Evolutionary conservation across 92 coral and sea anemone species (phyloP), one percentile per base, ranked within the genome.

Genomic region (Palythoa caribaeorum): DNA sequence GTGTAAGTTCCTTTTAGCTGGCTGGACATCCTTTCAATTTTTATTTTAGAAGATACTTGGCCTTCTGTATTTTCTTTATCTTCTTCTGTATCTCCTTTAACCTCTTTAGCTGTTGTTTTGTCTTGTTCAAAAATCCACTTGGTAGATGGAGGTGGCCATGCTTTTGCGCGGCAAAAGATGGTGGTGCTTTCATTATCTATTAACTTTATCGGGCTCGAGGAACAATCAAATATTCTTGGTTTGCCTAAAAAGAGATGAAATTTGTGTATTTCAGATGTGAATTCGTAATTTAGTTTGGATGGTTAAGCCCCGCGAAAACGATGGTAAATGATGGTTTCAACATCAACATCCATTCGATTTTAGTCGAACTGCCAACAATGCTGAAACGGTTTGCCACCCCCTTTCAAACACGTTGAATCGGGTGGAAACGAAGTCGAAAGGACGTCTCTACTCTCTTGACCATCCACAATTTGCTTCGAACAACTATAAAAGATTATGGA

Each of bases 1-100:
- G 38, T 21, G 48, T 81, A 81, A 12, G 75, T 38, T n/a, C 86
- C 86, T 66, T 81, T 59, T 12, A 63, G 35, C 60, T 81, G 59
- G 5, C 40, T n/a, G 9, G 86, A 81, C 86, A 81, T 81, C 7
- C 28, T 81, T 12, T 44, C 38, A 14, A 81, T 81, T 47, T 9
- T 20, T 28, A 65, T 9, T 21, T 37, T 15, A 35, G 62, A 81
- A 65, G 6, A 20, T 47, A 50, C 47, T 13, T 48, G 76, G 16
- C 6, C 7, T 9, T 65, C 50, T 44, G 12, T 15, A 28, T 69
- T 5, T 50, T 28, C 28, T 28, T 28, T 28, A 28, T 28, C 28
- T 28, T 28, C 28, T 17, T 70, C 44, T 51, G 8, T 52, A 3
- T 17, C 9, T 60, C 55, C 84, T 76, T 76, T 38, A 11, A 65